Evolutionary conservation across 2,888 invertebrate species (phyloP).

Genomic region (Drosophila yooni): DNA sequence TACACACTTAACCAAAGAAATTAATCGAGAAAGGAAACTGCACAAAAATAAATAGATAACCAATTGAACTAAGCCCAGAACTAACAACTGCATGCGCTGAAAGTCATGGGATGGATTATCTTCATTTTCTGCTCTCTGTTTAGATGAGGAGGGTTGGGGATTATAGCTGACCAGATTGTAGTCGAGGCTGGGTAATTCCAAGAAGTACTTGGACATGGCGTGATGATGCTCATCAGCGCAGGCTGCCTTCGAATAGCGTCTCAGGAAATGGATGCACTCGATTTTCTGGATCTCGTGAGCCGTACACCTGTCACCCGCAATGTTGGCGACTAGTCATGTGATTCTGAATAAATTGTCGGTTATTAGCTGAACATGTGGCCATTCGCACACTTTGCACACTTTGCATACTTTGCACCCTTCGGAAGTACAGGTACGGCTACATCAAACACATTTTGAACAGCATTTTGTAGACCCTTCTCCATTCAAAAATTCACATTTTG

Average conservation of each 20-base stretch:
- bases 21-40: slow-evolving; percentile 31
- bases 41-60: slow-evolving; percentile 65
- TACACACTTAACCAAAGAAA: slow-evolving; percentile 22
- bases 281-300: too few species aligned
- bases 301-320: too few species aligned
- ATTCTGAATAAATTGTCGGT: slow-evolving; percentile 7
- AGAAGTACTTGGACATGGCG: slow-evolving; percentile 94
- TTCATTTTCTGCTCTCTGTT: not conserved
- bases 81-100: slow-evolving; percentile 19
- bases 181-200: slow-evolving; percentile 93
- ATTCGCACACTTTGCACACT: slow-evolving; percentile 27
- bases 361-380: slow-evolving; percentile 39
- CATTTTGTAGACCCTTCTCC: slow-evolving; percentile 22
- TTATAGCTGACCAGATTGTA: slow-evolving; percentile 91
- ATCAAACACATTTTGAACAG: slow-evolving; percentile 27
- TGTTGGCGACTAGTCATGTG: not conserved
- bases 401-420: not conserved
- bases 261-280: slow-evolving; percentile 90
- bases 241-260: slow-evolving; percentile 90
- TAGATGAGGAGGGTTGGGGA: not conserved
- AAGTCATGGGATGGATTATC: not conserved
- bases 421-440: not conserved
- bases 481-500: slow-evolving; percentile 21
- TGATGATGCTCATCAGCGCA: slow-evolving; percentile 88
- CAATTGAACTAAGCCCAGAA: slow-evolving; percentile 62